These are phyloP conservation scores for Apamea anceps DNA, from an alignment of 2,888 invertebrate genomes.

Conservation along the genomic window DNA sequence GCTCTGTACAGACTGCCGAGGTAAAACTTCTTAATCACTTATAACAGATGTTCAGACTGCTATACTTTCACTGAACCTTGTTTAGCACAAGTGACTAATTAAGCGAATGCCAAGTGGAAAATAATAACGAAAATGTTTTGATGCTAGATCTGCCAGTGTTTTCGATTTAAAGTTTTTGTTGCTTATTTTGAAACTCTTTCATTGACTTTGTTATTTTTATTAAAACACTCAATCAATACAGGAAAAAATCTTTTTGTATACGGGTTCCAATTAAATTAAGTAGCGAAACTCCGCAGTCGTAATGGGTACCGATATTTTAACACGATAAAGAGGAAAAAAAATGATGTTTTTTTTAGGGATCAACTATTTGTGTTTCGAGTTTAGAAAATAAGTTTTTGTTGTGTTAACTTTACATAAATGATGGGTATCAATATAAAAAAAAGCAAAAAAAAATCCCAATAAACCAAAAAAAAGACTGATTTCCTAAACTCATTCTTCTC, in stretches of 20 bases:
- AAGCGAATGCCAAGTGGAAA: constrained; percentile 28
- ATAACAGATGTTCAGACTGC: constrained; percentile 36
- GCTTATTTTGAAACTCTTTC: not conserved
- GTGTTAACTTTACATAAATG: not conserved
- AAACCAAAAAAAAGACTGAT: not conserved
- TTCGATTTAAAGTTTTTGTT: not conserved
- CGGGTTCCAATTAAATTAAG: not conserved
- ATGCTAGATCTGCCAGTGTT: constrained; percentile 10
- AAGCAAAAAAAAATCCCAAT: no score
- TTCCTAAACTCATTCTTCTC: not conserved
- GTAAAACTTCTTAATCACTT: constrained; percentile 41
- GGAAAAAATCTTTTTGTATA: not conserved
- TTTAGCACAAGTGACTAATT: constrained; percentile 38
- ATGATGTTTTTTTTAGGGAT: not conserved
- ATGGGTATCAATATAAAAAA: not conserved
- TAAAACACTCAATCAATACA: no score
- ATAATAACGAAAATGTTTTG: constrained; percentile 3
- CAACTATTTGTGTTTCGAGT: not conserved
- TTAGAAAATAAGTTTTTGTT: not conserved
- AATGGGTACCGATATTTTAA: not conserved
- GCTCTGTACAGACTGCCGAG: not conserved
- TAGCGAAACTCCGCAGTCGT: not conserved
- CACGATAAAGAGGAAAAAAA: not conserved
- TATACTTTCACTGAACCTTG: constrained; percentile 41
- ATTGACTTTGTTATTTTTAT: not conserved